Evolutionary conservation across 2,797 vertebrate genomes (phyloP), one percentile per base, ranked within the genome.

Genomic region (Semaprochilodus insignis): DNA sequence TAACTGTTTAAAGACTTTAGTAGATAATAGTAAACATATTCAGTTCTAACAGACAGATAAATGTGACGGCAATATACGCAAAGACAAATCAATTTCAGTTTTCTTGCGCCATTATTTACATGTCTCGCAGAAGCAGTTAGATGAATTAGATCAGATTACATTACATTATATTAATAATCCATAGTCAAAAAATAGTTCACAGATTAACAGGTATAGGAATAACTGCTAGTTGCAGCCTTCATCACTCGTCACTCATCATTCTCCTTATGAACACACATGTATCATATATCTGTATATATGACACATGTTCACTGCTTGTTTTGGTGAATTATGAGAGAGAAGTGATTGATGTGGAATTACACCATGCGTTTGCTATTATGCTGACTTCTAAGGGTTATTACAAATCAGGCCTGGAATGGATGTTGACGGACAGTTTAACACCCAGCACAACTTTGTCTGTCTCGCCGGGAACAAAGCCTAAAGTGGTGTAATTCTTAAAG

Each of bases 371-470:
- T 14, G 66, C n/a, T 67, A 69, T 48, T 69, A n/a, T 34, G 10
- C 7, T 6, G 4, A 21, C 34, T n/a, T 40, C 65, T 21, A n/a
- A n/a, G 19, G 36, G 36, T 69, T 69, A 13, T 81, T 86, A 78
- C 83, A 80, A 80, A 87, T 78, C 76, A 80, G 83, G 77, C 83
- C 82, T 79, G 80, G 88, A 82, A 84, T 87, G 78, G 52, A 81
- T 80, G 83, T 84, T 85, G 85, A 87, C 81, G 88, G 89, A 88
- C 87, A 87, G 83, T 81, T 88, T 88, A 88, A 88, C 86, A 78
- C 82, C 82, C 83, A 60, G 86, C 85, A 90, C 83, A 87, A 86
- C 66, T 85, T 84, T 80, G 80, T 44, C 59, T 11, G 79, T 89
- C 87, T 88, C 36, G 17, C 70, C 55, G 65, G 79, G 79, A 85